These are phyloP conservation scores for Lycia hirtaria DNA, from an alignment of 2,888 invertebrate species.

Conservation along the genomic window DNA sequence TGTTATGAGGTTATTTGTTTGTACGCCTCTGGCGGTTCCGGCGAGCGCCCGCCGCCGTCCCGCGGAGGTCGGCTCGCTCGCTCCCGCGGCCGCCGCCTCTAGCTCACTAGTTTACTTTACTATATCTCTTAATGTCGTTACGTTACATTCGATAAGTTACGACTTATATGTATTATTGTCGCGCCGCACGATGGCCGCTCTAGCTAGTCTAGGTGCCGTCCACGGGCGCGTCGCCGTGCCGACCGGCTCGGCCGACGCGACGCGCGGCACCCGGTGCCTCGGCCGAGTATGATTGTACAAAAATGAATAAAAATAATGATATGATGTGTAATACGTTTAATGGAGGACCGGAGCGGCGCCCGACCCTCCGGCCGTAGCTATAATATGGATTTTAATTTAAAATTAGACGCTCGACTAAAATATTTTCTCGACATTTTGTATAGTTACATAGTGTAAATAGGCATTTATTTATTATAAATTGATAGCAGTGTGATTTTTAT, in stretches of 20 bases:
- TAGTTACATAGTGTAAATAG: conserved; percentile 86
- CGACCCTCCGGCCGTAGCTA: conserved; percentile 64
- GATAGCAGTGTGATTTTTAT: conserved; percentile 83
- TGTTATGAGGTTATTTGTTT: conserved; percentile 81
- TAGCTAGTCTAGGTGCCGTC: too few relatives aligned
- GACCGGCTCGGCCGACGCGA: too few relatives aligned
- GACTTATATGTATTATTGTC: conserved; percentile 81
- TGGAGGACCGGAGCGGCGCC: conserved; percentile 52
- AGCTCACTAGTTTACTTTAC: conserved; percentile 81
- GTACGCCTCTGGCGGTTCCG: conserved; percentile 72
- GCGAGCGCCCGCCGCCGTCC: conserved; percentile 53
- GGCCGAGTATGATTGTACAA: conserved; percentile 83
- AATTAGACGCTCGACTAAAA: conserved; percentile 81
- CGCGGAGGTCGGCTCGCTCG: conserved; percentile 55
- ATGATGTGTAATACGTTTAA: conserved; percentile 76
- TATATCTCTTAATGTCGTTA: conserved; percentile 80
- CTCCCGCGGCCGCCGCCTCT: conserved; percentile 53
- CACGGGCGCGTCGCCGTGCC: too few relatives aligned
- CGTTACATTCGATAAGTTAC: conserved; percentile 83
- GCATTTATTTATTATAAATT: conserved; percentile 86
- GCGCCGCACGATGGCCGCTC: conserved; percentile 78
- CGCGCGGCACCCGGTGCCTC: conserved; percentile 77
- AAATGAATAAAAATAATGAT: conserved; percentile 70
- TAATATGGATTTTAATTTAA: conserved; percentile 76
- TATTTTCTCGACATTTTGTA: conserved; percentile 84